Percentiles rank a stretch among this genome's conserved stretches.
phyloP scores from a whole-genome alignment of 2,797 vertebrate species.

The Fundulus diaphanus region DNA sequence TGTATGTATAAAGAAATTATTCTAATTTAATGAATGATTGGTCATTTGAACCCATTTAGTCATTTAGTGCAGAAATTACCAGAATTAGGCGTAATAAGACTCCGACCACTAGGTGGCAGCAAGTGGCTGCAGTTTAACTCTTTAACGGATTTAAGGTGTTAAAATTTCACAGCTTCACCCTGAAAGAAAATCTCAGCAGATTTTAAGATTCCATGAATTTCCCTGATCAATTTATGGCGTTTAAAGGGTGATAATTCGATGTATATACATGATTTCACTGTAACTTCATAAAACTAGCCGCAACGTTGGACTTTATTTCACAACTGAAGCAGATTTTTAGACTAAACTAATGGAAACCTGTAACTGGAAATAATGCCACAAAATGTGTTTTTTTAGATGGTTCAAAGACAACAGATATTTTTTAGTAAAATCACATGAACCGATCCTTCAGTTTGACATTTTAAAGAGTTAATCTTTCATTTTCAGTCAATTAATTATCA shows the following conservation, averaged over 20 bases:
- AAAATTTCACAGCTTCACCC: neutral
- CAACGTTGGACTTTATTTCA: neutral
- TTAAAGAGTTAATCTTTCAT: neutral
- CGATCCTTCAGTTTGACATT: too few species aligned
- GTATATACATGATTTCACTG: neutral
- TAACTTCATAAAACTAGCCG: neutral
- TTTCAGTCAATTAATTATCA: neutral
- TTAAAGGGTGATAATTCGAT: neutral
- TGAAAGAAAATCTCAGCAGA: neutral
- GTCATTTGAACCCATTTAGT: neutral
- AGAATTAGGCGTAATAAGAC: neutral
- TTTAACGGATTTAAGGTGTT: neutral
- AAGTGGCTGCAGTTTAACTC: neutral
- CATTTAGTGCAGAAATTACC: neutral
- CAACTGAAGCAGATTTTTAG: neutral
- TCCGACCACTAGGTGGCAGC: neutral
- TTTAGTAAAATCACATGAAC: too few species aligned
- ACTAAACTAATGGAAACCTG: neutral
- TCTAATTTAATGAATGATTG: neutral
- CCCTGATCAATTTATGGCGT: neutral
- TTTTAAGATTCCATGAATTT: neutral
- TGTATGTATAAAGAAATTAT: too few species aligned
- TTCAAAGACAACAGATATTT: too few species aligned
- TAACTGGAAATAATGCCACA: neutral
- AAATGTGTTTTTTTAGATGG: too few species aligned